Percentiles rank a stretch among this genome's conserved stretches.
These are phyloP conservation scores for Hydrotaea cyrtoneurina DNA, from an alignment of 2,888 invertebrate genomes.

Conservation along the genomic window DNA sequence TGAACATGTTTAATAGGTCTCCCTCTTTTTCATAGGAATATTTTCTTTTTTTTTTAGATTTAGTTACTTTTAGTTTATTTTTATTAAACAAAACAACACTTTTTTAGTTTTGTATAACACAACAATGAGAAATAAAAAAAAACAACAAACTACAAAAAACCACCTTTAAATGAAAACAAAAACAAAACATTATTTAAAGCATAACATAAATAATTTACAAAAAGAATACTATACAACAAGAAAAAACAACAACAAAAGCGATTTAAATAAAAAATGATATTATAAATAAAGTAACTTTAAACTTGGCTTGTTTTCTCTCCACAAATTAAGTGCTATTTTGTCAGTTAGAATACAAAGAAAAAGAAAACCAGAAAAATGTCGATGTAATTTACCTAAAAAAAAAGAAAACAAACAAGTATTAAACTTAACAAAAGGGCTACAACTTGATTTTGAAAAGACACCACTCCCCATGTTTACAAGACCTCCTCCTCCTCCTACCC, in stretches of 20 bases:
- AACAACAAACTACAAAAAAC: conserved; percentile 67
- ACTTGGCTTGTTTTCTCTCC: conserved; percentile 61
- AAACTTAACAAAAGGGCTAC: neutral
- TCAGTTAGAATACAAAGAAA: conserved; percentile 49
- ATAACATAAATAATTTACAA: conserved; percentile 52
- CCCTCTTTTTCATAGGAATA: conserved; percentile 13
- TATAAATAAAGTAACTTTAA: conserved; percentile 47
- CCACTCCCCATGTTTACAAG: neutral
- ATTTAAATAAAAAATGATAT: conserved; percentile 48
- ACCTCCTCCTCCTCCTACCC: neutral
- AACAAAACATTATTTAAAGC: conserved; percentile 65
- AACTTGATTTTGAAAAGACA: neutral
- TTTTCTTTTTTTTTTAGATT: conserved; percentile 6
- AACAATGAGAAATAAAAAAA: neutral
- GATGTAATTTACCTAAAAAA: conserved; percentile 59
- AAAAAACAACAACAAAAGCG: neutral
- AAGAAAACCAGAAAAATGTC: conserved; percentile 41
- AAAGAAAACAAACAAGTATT: conserved; percentile 51
- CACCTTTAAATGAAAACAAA: conserved; percentile 59
- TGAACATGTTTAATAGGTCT: conserved; percentile 23
- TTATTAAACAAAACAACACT: conserved; percentile 24
- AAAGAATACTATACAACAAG: conserved; percentile 48
- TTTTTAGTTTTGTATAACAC: conserved; percentile 55
- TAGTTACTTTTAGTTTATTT: neutral
- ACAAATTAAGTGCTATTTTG: conserved; percentile 65